Conservation (phyloP, 2,797 vertebrate species). For the Natrix natrix region DNA sequence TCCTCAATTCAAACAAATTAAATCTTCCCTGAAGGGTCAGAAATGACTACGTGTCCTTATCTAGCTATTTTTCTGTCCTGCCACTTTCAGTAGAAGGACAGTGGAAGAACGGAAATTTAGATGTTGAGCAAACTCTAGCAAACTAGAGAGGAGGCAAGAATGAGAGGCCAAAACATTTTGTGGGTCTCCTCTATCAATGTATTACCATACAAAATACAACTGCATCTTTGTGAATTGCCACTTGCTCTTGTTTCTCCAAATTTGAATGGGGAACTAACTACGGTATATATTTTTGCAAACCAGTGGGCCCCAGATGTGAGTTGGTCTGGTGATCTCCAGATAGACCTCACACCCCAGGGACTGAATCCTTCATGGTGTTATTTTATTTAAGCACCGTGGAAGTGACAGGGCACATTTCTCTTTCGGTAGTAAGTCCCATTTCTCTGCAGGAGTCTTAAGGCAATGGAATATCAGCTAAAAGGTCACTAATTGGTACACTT, state of each 20-base stretch:
- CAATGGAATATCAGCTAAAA: constrained; percentile 37
- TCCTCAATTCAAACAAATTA: neutral
- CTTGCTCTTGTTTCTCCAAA: neutral
- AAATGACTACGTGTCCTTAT: neutral
- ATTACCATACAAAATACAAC: neutral
- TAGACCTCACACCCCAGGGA: constrained; percentile 1
- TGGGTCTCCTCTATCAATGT: neutral
- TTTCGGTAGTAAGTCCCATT: constrained; percentile 43
- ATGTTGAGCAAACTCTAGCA: neutral
- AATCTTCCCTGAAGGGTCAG: neutral
- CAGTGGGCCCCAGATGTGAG: neutral
- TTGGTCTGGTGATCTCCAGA: neutral
- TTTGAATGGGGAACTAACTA: neutral
- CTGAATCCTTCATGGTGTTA: constrained; percentile 26
- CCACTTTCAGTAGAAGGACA: neutral
- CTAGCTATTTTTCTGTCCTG: neutral
- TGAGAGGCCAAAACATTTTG: neutral
- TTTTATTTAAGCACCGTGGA: constrained; percentile 34
- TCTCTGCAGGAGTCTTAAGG: constrained; percentile 36
- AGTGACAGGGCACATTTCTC: constrained; percentile 41
- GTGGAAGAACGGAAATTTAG: neutral
- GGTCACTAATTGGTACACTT: constrained; percentile 51
- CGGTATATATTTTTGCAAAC: neutral
- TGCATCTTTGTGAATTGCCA: neutral
- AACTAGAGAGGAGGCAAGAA: neutral